Percentiles rank a stretch among this genome's conserved stretches.
phyloP scores from a whole-genome alignment of 2,113 vertebrate species.

The Megaceryle torquata region DNA sequence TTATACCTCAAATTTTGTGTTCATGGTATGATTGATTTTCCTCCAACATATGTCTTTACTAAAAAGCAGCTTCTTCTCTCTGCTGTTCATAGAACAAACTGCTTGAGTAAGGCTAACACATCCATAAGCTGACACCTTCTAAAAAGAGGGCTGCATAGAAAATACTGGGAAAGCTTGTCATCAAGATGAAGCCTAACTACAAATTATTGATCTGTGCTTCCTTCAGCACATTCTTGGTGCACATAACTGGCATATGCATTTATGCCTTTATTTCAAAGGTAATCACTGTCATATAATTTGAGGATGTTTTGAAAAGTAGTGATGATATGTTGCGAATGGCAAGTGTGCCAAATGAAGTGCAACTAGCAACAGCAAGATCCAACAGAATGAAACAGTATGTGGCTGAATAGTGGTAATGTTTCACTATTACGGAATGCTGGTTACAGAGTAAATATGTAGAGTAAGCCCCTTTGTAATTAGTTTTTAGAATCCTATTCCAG shows the following conservation, averaged over 20 bases:
- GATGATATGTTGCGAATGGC: not conserved
- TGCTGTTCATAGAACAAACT: not conserved
- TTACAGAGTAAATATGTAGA: not conserved
- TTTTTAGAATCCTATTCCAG: not conserved
- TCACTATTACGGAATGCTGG: not conserved
- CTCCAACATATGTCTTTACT: not conserved
- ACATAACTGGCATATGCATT: not conserved
- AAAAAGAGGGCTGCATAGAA: not conserved
- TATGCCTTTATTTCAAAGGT: not conserved
- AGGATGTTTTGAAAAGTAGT: not conserved
- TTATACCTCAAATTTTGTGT: not conserved
- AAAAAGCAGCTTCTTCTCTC: not conserved
- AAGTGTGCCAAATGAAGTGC: not conserved
- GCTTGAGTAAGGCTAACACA: not conserved
- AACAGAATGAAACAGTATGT: not conserved
- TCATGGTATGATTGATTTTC: not conserved
- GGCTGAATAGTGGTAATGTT: not conserved
- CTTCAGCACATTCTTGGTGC: not conserved
- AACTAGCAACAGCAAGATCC: not conserved
- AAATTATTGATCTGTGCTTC: not conserved
- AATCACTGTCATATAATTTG: not conserved
- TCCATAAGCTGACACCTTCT: not conserved
- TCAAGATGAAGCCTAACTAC: not conserved
- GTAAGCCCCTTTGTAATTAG: not conserved
- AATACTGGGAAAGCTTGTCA: not conserved